Conservation (phyloP, 2,797 vertebrate species). For the Sebastes umbrosus region DNA sequence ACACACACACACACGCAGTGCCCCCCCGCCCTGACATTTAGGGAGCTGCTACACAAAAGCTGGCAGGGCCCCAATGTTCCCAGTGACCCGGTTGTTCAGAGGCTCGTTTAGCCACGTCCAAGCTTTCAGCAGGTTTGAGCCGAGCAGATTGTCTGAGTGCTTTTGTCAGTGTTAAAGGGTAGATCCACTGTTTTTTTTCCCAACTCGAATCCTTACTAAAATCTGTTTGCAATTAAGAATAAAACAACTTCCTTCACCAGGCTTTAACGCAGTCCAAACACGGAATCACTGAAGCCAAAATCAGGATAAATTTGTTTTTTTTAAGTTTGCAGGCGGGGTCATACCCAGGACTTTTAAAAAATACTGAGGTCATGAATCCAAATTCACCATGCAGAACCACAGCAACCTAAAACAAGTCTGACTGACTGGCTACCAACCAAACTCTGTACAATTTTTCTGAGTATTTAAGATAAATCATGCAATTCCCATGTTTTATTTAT, state of each 20-base stretch:
- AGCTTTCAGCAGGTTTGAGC: constrained; percentile 50
- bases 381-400: not conserved
- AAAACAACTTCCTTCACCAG: not conserved
- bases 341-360: not conserved
- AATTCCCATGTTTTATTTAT: not conserved
- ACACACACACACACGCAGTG: constrained; percentile 43
- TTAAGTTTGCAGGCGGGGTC: not conserved
- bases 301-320: not conserved
- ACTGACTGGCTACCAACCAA: not conserved
- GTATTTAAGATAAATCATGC: not conserved
- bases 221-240: not conserved
- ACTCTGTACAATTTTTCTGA: not conserved
- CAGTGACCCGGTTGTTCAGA: constrained; percentile 71
- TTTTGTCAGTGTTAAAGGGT: constrained; percentile 34
- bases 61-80: constrained; percentile 60
- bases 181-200: constrained; percentile 12
- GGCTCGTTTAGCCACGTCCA: constrained; percentile 37
- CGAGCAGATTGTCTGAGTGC: constrained; percentile 18
- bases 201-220: constrained; percentile 13
- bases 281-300: not conserved
- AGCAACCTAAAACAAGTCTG: not conserved
- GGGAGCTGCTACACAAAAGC: constrained; percentile 70
- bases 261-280: not conserved
- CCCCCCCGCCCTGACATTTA: constrained; percentile 39
- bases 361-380: not conserved